These are phyloP conservation scores for Zaprionus davidi DNA, from an alignment of 1,140 invertebrate species.

Conservation along the genomic window DNA sequence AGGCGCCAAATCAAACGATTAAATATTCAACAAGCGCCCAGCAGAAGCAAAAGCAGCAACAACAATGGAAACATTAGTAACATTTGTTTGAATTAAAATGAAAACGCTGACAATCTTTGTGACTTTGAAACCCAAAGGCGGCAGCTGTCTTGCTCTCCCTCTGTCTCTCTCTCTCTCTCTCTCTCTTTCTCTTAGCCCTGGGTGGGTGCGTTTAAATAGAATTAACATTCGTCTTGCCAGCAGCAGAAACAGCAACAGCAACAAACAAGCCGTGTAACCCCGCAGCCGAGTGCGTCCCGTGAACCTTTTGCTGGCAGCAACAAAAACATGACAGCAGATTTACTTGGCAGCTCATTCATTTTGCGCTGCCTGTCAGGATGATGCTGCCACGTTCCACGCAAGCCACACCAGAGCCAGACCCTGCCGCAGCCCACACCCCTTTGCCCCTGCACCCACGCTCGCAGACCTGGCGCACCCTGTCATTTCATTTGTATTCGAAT, in stretches of 20 bases:
- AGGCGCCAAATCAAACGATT: conserved; percentile 78
- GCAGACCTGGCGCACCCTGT: conserved; percentile 17
- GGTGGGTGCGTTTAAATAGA: conserved; percentile 71
- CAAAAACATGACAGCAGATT: conserved; percentile 77
- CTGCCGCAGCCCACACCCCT: neutral
- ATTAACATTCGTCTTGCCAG: conserved; percentile 79
- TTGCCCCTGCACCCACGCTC: neutral
- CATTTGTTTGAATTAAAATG: conserved; percentile 84
- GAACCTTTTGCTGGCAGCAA: conserved; percentile 69
- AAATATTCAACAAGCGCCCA: conserved; percentile 74
- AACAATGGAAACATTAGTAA: conserved; percentile 81
- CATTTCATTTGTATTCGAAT: conserved; percentile 84
- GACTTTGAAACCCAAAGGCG: conserved; percentile 76
- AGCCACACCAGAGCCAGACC: neutral
- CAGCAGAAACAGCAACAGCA: conserved; percentile 40
- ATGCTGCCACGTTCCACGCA: conserved; percentile 28
- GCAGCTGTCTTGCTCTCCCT: conserved; percentile 46
- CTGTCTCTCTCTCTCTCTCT: conserved; percentile 14
- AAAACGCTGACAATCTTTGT: conserved; percentile 81
- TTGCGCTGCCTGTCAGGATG: conserved; percentile 68
- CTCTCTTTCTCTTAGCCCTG: conserved; percentile 19
- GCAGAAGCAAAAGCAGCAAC: conserved; percentile 49
- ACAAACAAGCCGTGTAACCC: conserved; percentile 48
- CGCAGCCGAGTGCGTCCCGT: conserved; percentile 28
- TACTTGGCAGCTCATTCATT: conserved; percentile 80